These are phyloP conservation scores for Pempheris klunzingeri DNA, from an alignment of 2,797 vertebrate genomes.

Conservation along the genomic window DNA sequence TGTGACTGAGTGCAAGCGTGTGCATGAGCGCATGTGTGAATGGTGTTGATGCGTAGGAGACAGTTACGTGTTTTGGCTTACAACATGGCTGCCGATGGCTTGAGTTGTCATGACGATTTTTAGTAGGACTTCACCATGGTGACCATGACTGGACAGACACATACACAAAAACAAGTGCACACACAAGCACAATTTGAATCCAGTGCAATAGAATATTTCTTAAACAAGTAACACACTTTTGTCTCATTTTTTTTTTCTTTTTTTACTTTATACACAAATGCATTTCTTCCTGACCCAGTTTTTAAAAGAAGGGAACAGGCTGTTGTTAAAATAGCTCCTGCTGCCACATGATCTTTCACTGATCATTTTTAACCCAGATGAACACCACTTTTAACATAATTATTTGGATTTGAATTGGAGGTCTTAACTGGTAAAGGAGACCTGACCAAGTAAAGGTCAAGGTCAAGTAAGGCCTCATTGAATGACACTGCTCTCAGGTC, in stretches of 20 bases:
- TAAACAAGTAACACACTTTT: constrained; percentile 56
- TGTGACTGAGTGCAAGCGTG: constrained; percentile 51
- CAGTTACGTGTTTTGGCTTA: constrained; percentile 86
- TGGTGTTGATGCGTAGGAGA: constrained; percentile 85
- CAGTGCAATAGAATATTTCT: constrained; percentile 44
- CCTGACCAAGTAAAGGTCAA: not conserved
- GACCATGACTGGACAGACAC: constrained; percentile 77
- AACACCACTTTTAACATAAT: not conserved
- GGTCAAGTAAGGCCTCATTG: not conserved
- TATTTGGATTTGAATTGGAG: not conserved
- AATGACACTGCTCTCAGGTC: not conserved
- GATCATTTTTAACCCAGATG: not conserved
- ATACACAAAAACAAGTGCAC: constrained; percentile 28
- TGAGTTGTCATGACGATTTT: constrained; percentile 88
- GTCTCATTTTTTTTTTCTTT: constrained; percentile 28
- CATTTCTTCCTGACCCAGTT: constrained; percentile 44
- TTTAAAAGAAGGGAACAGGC: constrained; percentile 20
- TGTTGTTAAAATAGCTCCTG: constrained; percentile 28
- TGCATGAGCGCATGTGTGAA: constrained; percentile 66
- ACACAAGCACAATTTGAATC: constrained; percentile 50
- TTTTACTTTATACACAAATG: constrained; percentile 34
- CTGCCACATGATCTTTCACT: not conserved
- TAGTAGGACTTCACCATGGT: constrained; percentile 87
- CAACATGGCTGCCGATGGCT: constrained; percentile 84
- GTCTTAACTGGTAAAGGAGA: not conserved